Evolutionary conservation across 2,797 vertebrate genomes (phyloP).

Genomic region (Falco biarmicus): DNA sequence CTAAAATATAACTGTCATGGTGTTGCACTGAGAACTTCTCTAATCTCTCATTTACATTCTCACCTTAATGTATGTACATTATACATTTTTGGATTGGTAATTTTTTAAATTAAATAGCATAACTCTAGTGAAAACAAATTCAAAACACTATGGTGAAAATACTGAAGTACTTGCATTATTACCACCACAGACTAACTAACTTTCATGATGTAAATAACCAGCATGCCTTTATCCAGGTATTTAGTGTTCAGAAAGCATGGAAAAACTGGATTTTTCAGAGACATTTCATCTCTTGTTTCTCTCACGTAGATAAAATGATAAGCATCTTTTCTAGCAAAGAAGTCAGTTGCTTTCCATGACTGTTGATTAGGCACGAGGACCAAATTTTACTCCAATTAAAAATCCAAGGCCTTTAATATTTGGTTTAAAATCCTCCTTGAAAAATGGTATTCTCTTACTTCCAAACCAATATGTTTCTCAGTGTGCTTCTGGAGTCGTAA

Average conservation of each 20-base stretch:
- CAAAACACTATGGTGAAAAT: background rate
- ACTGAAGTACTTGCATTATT: background rate
- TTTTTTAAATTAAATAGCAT: background rate
- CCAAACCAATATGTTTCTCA: background rate
- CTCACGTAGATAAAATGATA: background rate
- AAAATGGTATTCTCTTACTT: background rate
- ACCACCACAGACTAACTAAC: background rate
- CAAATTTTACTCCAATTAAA: background rate
- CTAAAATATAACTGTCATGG: background rate
- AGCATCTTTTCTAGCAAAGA: background rate
- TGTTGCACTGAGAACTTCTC: background rate
- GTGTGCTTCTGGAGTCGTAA: background rate
- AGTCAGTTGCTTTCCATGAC: background rate
- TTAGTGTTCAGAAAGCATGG: background rate
- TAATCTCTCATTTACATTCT: background rate
- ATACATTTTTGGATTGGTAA: background rate
- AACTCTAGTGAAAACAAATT: background rate
- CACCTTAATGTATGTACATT: background rate
- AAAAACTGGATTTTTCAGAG: background rate
- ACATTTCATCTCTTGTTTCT: background rate
- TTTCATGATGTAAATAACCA: background rate
- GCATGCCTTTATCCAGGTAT: background rate
- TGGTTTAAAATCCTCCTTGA: background rate
- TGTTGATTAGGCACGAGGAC: background rate
- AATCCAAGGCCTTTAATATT: background rate